Conservation (phyloP, 1,140 invertebrate genomes). For the Pseudomyrmex cubaensis region DNA sequence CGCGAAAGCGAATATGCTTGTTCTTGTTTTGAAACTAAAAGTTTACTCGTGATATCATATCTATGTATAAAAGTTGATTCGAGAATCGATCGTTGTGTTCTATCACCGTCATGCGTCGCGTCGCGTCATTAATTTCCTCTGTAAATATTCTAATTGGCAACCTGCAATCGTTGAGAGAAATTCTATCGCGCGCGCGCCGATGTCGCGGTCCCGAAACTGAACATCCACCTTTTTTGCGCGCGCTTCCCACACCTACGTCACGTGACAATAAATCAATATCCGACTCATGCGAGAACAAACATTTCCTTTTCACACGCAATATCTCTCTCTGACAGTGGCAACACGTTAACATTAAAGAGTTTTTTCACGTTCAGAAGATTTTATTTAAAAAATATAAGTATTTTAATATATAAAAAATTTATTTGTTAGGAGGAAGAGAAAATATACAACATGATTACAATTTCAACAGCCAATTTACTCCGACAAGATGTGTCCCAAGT, state of each 20-base stretch:
- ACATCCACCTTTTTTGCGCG: background rate
- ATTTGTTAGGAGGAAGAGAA: no score
- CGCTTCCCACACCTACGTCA: conserved; percentile 14
- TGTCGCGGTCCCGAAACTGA: background rate
- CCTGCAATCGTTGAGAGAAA: background rate
- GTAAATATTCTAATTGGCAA: conserved; percentile 49
- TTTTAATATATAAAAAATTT: no score
- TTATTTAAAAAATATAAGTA: no score
- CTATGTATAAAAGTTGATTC: background rate
- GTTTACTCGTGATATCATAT: background rate
- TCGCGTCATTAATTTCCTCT: conserved; percentile 30
- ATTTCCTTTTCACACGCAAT: conserved; percentile 5
- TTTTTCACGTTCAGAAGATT: no score
- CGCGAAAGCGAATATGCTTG: background rate
- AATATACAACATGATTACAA: no score
- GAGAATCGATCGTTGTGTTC: conserved; percentile 19
- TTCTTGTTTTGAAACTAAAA: conserved; percentile 2
- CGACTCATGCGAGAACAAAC: conserved; percentile 34
- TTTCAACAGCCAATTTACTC: no score
- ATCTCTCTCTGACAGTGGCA: no score
- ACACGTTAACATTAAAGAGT: no score
- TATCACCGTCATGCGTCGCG: conserved; percentile 6
- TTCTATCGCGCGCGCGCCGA: background rate
- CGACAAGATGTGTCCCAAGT: no score
- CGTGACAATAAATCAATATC: conserved; percentile 49